Evolutionary conservation across 1,140 invertebrate genomes (phyloP).

Genomic region (Drosophila oshimai): DNA sequence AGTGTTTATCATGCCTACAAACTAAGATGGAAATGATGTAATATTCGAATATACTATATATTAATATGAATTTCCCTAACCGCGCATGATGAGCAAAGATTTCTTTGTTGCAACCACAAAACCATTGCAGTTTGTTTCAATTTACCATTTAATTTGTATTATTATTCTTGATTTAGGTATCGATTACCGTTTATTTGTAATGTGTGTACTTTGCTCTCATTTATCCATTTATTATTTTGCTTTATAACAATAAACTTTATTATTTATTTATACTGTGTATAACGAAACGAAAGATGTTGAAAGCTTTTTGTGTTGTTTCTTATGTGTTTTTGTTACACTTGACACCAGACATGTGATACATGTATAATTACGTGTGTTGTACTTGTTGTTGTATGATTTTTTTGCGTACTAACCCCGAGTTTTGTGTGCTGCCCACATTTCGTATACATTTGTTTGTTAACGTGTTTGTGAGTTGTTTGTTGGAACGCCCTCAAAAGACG

Average conservation of each 20-base stretch:
- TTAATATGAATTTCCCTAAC: not conserved
- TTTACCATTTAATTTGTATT: conserved; percentile 17
- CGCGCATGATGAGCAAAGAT: conserved; percentile 2
- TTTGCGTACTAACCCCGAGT: conserved; percentile 45
- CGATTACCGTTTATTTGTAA: conserved; percentile 14
- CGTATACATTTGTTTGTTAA: conserved; percentile 20
- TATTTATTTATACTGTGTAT: conserved; percentile 54
- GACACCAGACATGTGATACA: conserved; percentile 9
- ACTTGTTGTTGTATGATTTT: conserved; percentile 58
- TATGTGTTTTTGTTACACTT: conserved; percentile 2
- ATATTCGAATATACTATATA: not conserved
- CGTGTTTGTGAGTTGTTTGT: conserved; percentile 24
- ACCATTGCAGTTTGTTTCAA: not conserved
- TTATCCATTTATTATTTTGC: conserved; percentile 17
- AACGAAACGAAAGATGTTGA: conserved; percentile 17
- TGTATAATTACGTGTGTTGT: conserved; percentile 35
- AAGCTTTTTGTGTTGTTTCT: conserved; percentile 40
- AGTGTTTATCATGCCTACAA: not conserved
- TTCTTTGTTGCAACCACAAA: conserved; percentile 14
- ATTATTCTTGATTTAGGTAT: conserved; percentile 26
- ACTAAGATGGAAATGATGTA: not conserved
- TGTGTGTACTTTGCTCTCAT: conserved; percentile 28
- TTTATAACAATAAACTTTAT: conserved; percentile 39
- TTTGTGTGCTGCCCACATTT: conserved; percentile 24
- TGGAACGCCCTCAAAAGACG: conserved; percentile 5